Conservation (phyloP, 2,113 vertebrate genomes). For the Alexandromys fortis region DNA sequence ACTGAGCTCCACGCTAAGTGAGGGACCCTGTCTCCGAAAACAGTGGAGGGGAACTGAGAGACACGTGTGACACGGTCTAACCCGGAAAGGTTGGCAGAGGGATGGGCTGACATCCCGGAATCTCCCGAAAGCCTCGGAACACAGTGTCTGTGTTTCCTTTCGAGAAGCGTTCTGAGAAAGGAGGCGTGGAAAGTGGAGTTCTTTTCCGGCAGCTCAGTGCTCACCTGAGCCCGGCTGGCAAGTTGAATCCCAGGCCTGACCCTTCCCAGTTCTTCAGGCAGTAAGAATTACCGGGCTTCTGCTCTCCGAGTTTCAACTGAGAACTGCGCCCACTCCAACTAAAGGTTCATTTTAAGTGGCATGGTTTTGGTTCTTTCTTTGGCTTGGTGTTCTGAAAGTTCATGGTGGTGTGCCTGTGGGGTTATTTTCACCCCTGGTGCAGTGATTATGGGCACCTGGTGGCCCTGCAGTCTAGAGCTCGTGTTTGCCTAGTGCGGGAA, state of each 20-base stretch:
- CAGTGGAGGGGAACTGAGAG: background rate
- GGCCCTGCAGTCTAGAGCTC: background rate
- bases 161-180: background rate
- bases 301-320: background rate
- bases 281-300: background rate
- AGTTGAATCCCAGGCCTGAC: constrained; percentile 1
- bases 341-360: constrained; percentile 33
- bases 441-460: background rate
- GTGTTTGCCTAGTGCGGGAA: constrained; percentile 2
- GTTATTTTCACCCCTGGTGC: background rate
- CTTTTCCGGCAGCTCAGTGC: background rate
- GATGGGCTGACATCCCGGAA: background rate
- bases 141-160: background rate
- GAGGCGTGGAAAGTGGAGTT: background rate
- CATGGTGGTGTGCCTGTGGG: background rate
- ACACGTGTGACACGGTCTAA: background rate
- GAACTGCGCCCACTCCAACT: background rate
- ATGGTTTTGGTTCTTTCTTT: constrained; percentile 22
- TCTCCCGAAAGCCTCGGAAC: background rate
- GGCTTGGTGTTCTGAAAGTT: constrained; percentile 24
- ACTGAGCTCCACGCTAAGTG: background rate
- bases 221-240: background rate
- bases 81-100: background rate
- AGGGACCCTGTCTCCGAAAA: background rate
- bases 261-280: constrained; percentile 21